Evolutionary conservation across 2,113 vertebrate species (phyloP), one percentile per base, ranked within the genome.

Genomic region (Burhinus bistriatus): DNA sequence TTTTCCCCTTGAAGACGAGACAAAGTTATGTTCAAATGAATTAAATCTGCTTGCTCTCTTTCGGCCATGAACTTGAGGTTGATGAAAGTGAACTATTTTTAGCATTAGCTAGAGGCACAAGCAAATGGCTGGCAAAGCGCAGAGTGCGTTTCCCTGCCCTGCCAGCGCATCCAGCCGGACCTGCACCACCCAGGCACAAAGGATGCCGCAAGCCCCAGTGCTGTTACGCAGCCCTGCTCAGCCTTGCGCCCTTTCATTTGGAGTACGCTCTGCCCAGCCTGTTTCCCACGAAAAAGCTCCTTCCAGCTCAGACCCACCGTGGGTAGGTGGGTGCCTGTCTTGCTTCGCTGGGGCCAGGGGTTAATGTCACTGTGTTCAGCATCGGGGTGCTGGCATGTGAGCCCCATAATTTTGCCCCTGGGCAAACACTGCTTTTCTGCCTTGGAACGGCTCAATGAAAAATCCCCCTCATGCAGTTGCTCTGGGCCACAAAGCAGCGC

Each of bases 41-140:
- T 75, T 55, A 45, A 80, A 78, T 68, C 80, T 83, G 72, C 72
- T 87, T 51, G 45, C 45, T 81, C 25, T 69, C 32, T 94, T 81
- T 71, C 58, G 38, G 72, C 84, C 93, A 58, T 89, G 76, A 95
- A 70, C 51, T 95, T 54, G 64, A 83, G 34, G 65, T 6, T 89
- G 42, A 91, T 75, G 78, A 79, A 87, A 73, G 59, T 21, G 59
- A 90, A 61, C 72, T 89, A 93, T 91, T 91, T 91, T 94, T 94
- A 84, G 91, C 9, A 15, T 29, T 78, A 55, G 59, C 93, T 92
- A 36, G 86, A 89, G 77, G 93, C 94, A 70, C 58, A 77, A 77
- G 80, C 8, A 18, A 78, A 55, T 3, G 52, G 77, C 81, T 95
- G 91, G 72, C 72, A 70, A 78, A 83, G 64, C 6, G 2, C 0